Base-by-base conservation (phyloP, 1,140 invertebrate species). In the Nephotettix cincticeps region DNA sequence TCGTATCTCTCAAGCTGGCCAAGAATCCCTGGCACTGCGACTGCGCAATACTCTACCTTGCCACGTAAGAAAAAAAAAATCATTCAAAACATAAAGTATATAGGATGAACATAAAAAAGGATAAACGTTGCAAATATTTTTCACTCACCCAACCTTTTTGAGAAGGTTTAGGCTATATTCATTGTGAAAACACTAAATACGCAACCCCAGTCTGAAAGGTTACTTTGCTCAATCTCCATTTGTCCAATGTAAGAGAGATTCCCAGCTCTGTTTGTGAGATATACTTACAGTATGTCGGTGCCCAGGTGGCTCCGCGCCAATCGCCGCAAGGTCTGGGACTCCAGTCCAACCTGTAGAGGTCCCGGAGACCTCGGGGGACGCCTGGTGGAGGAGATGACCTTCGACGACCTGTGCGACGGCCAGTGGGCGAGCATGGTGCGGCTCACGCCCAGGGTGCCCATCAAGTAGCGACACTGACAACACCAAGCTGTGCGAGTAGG, bases 11-110 rank as follows among this genome's bases (percentile, higher is more conserved):
- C 0, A 92, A 92, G 78, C 80, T 95, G 21, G 88, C 88, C 0
- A 90, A 90, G 73, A 95, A 95, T 81, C 91, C 92, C 0, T 94
- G 93, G 93, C 90, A 93, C 76, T 95, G 93, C 75, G 92, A 94
- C 77, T 95, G 93, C 76, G 86, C 87, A 45, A 88, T 90, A 6
- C 81, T 91, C 0, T 94, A 94, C 78, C 84, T 94, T 66, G 85
- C 89, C 0, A 82, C 81, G 80, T 91, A 86, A 86, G 81, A 86
- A 21, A n/a, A n/a, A n/a, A n/a, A n/a, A n/a, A n/a, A n/a, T n/a
- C n/a, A n/a, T n/a, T n/a, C n/a, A n/a, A n/a, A n/a, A n/a, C n/a
- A n/a, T n/a, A n/a, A n/a, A n/a, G n/a, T n/a, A n/a, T n/a, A n/a
- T n/a, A n/a, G n/a, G n/a, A n/a, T n/a, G n/a, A n/a, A n/a, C n/a